Percentiles rank a stretch among this genome's conserved stretches.
Evolutionary conservation across 1,140 invertebrate genomes (phyloP).

Genomic region (Drosophila sucinea): DNA sequence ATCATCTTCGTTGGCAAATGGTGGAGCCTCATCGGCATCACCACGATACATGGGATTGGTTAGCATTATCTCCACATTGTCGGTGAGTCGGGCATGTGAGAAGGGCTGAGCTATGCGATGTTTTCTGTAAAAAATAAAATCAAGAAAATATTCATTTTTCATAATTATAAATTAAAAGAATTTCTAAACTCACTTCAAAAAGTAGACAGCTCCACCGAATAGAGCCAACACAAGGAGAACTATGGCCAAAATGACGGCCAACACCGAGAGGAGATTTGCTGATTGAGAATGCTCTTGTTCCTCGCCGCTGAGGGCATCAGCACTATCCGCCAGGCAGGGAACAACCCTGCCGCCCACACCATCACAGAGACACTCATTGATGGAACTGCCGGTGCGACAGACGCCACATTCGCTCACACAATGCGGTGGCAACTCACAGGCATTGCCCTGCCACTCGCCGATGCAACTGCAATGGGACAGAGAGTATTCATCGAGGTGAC

Average conservation of each 20-base stretch:
- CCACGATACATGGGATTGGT: conserved; percentile 93
- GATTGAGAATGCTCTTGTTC: conserved; percentile 45
- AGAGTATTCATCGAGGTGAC: conserved; percentile 79
- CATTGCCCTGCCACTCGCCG: conserved; percentile 85
- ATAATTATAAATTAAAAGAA: too few species aligned
- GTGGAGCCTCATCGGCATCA: conserved; percentile 87
- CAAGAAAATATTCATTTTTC: background rate
- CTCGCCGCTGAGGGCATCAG: conserved; percentile 66
- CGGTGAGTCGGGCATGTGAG: conserved; percentile 90
- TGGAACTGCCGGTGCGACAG: conserved; percentile 83
- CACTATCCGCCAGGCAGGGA: conserved; percentile 71
- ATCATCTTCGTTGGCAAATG: conserved; percentile 85
- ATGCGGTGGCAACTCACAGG: conserved; percentile 84
- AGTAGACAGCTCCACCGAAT: conserved; percentile 73
- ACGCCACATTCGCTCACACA: conserved; percentile 86
- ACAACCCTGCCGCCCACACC: conserved; percentile 48
- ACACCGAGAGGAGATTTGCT: conserved; percentile 57
- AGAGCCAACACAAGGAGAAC: conserved; percentile 48
- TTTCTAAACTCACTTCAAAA: conserved; percentile 68
- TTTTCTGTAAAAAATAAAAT: conserved; percentile 60
- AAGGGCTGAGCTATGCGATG: conserved; percentile 87
- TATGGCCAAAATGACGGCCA: conserved; percentile 60
- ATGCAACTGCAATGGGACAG: conserved; percentile 85
- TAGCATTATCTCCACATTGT: conserved; percentile 89
- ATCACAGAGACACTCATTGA: conserved; percentile 83